phyloP scores from a whole-genome alignment of 2,797 vertebrate species.

The Rhodeus uyekii region DNA sequence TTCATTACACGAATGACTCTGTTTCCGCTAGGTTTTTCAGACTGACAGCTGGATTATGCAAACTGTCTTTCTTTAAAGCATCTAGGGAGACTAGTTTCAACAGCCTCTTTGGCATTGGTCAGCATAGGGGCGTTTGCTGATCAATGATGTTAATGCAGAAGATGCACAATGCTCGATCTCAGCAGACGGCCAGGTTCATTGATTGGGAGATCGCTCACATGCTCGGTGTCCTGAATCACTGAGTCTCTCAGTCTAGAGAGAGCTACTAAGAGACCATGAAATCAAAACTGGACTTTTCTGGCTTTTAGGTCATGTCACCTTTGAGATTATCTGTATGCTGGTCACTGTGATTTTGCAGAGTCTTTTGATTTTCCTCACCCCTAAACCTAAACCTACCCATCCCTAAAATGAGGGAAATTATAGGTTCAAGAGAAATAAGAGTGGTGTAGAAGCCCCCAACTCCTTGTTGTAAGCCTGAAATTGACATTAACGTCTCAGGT shows the following conservation, averaged over 20 bases:
- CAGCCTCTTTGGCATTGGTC: conserved; percentile 60
- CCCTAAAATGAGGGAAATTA: neutral
- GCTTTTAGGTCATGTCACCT: neutral
- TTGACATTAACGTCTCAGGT: neutral
- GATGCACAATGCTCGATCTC: conserved; percentile 52
- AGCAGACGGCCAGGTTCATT: conserved; percentile 55
- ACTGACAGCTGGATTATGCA: conserved; percentile 44
- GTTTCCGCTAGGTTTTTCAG: neutral
- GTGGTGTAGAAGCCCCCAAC: neutral
- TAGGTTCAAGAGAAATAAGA: neutral
- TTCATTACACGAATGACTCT: neutral
- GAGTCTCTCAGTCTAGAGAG: conserved; percentile 1
- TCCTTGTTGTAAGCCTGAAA: neutral
- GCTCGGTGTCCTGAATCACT: conserved; percentile 31
- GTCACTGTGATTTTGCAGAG: neutral
- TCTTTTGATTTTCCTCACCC: neutral
- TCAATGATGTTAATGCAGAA: conserved; percentile 65
- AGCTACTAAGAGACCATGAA: neutral
- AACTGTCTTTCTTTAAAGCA: conserved; percentile 29
- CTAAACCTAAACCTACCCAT: neutral
- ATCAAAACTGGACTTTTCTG: conserved; percentile 6
- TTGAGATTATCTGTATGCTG: neutral
- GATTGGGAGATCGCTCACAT: conserved; percentile 40
- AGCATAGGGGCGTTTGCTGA: conserved; percentile 60
- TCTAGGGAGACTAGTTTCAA: conserved; percentile 29